A percentile compares a stretch with the other conserved stretches of the same genome.
phyloP scores from a whole-genome alignment of 2,797 vertebrate genomes.

The Alcedo quadribrachys region DNA sequence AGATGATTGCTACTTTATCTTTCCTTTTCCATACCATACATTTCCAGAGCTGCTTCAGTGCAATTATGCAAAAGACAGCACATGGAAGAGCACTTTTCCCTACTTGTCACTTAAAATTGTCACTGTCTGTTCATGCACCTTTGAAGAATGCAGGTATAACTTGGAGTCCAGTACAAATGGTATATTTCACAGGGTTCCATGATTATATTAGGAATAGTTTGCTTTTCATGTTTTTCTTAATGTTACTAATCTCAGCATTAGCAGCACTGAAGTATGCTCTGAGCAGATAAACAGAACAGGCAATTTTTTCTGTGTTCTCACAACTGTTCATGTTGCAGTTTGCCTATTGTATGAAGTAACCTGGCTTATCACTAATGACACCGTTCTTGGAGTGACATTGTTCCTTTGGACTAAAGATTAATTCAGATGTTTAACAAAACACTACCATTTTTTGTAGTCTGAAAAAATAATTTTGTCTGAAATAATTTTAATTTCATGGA shows the following conservation, averaged over 20 bases:
- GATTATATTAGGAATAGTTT: slow-evolving; percentile 3
- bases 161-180: not conserved
- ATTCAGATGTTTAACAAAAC: not conserved
- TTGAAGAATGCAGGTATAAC: not conserved
- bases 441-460: not conserved
- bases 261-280: not conserved
- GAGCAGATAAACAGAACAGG: not conserved
- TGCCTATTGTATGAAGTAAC: not conserved
- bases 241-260: not conserved
- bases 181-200: not conserved
- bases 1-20: not conserved
- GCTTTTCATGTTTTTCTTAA: not conserved
- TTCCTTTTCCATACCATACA: not conserved
- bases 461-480: not conserved
- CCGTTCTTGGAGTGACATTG: not conserved
- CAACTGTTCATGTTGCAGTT: not conserved
- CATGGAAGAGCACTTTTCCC: not conserved
- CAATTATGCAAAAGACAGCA: not conserved
- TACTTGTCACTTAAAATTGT: not conserved
- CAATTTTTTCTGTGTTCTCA: slow-evolving; percentile 1
- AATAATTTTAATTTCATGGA: not conserved
- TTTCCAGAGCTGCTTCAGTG: not conserved
- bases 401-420: not conserved
- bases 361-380: not conserved
- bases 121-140: not conserved